These are phyloP conservation scores for Arizona elegans DNA, from an alignment of 2,113 vertebrate genomes.

Conservation along the genomic window DNA sequence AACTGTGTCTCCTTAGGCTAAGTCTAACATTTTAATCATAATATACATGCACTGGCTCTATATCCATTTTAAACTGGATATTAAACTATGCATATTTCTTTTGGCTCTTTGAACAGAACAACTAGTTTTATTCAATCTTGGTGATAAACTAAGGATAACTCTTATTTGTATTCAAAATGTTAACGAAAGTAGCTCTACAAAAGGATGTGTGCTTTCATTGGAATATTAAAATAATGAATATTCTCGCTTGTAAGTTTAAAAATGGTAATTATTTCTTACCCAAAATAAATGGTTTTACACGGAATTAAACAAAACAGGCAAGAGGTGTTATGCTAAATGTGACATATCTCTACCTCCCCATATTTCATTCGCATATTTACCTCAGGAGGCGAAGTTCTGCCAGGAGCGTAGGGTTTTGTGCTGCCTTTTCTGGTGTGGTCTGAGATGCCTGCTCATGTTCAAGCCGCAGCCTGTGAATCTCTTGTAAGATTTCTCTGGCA, in stretches of 20 bases:
- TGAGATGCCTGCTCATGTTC: constrained; percentile 96
- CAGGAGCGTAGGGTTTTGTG: constrained; percentile 94
- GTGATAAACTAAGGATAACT: background rate
- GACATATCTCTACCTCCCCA: background rate
- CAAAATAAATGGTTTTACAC: background rate
- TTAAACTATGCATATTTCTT: background rate
- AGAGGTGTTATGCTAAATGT: background rate
- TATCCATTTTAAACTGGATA: background rate
- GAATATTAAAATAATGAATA: constrained; percentile 29
- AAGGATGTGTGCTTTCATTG: constrained; percentile 12
- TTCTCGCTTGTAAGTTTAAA: constrained; percentile 11
- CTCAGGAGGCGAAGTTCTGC: constrained; percentile 94
- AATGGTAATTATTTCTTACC: constrained; percentile 19
- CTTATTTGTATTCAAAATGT: background rate
- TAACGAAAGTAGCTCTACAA: background rate
- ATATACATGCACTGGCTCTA: background rate
- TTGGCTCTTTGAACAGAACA: background rate
- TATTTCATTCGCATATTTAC: constrained; percentile 60
- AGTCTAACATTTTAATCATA: background rate
- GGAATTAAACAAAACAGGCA: background rate
- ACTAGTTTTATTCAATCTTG: background rate
- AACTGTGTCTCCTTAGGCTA: background rate
- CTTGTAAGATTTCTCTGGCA: constrained; percentile 95
- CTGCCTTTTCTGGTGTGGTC: constrained; percentile 87
- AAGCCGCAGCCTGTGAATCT: constrained; percentile 93